phyloP scores from a whole-genome alignment of 92 coral and sea anemone species.

The Umimayanthus chanpuru region DNA sequence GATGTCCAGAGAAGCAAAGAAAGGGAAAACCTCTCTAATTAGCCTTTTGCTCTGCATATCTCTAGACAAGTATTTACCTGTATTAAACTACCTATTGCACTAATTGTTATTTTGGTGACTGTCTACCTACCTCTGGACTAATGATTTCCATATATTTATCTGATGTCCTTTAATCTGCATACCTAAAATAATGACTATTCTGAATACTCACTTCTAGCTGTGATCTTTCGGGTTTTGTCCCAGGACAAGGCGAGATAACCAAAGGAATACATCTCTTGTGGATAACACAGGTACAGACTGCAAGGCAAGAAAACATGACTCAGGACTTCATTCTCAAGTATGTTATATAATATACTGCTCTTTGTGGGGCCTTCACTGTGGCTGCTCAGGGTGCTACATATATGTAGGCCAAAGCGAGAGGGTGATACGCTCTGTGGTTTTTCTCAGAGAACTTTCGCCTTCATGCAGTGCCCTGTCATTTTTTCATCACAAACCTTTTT shows the following conservation, averaged over 20 bases:
- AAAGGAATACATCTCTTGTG: conserved; percentile 95
- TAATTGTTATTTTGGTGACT: too few relatives aligned
- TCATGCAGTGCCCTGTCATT: too few relatives aligned
- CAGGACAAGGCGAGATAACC: conserved; percentile 91
- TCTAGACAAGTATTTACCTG: neutral
- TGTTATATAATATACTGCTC: neutral
- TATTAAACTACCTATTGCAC: too few relatives aligned
- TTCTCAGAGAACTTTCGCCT: too few relatives aligned
- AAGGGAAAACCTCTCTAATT: too few relatives aligned
- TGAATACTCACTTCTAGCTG: conserved; percentile 45
- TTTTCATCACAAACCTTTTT: too few relatives aligned
- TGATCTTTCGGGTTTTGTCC: conserved; percentile 63
- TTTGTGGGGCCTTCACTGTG: neutral
- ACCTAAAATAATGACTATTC: neutral
- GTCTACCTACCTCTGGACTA: neutral
- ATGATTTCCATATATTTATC: too few relatives aligned
- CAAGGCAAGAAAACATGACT: neutral
- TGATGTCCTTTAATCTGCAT: too few relatives aligned
- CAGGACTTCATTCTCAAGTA: neutral
- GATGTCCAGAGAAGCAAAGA: too few relatives aligned
- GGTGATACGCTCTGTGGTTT: too few relatives aligned
- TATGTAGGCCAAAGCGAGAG: too few relatives aligned
- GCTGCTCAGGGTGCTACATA: too few relatives aligned
- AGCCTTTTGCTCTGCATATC: neutral
- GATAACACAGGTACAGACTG: conserved; percentile 96